Evolutionary conservation across 2,888 invertebrate genomes (phyloP).

Genomic region (Phalangium opilio): DNA sequence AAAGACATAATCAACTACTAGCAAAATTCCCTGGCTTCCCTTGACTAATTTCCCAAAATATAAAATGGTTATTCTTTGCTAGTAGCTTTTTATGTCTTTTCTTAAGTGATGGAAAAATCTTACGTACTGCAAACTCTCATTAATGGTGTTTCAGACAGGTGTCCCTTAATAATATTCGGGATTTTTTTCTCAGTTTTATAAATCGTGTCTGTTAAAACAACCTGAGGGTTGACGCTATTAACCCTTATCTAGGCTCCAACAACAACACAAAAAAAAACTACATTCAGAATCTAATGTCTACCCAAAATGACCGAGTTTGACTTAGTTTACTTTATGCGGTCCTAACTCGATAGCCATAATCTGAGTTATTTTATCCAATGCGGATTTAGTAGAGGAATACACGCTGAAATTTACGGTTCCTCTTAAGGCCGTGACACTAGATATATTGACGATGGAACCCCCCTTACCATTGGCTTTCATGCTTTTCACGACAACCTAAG

Average conservation of each 20-base stretch:
- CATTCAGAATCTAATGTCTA: no score
- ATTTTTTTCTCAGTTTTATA: no score
- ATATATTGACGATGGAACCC: slow-evolving; percentile 77
- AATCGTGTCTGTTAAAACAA: slow-evolving; percentile 72
- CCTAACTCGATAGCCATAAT: slow-evolving; percentile 77
- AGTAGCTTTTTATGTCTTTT: no score
- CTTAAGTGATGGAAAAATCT: no score
- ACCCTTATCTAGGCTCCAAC: slow-evolving; percentile 50
- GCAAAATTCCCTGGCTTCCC: no score
- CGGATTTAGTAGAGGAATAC: slow-evolving; percentile 76
- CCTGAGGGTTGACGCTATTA: slow-evolving; percentile 87
- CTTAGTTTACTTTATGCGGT: slow-evolving; percentile 35
- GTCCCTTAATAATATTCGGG: no score
- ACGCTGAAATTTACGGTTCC: slow-evolving; percentile 58
- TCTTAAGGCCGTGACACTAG: slow-evolving; percentile 54
- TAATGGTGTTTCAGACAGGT: no score
- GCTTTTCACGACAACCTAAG: slow-evolving; percentile 51
- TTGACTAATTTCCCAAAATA: no score
- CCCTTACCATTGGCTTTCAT: slow-evolving; percentile 52
- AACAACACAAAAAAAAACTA: slow-evolving; percentile 2
- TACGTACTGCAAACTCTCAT: no score
- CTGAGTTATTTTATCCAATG: slow-evolving; percentile 66
- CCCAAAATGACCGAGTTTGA: no score
- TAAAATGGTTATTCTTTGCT: no score
- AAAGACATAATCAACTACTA: no score